Base-by-base conservation (phyloP, 2,888 invertebrate species). In the Apodemia hepburni region DNA sequence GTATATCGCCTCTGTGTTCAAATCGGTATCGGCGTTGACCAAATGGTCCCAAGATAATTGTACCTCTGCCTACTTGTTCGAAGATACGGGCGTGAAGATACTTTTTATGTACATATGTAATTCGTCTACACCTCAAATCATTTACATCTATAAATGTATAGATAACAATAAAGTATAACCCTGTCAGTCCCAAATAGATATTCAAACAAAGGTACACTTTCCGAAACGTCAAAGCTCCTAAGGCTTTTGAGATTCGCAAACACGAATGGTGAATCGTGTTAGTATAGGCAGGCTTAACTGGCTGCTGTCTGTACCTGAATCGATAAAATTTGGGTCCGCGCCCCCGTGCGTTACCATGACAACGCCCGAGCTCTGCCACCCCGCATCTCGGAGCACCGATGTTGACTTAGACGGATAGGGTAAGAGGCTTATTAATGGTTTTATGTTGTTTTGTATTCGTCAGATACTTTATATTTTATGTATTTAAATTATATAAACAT, bases 351-450 rank as follows among this genome's bases (percentile, higher is more conserved):
- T 91, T 71, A 79, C 78, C 79, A 87, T 78, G 82, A 76, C 80
- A 74, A 90, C 87, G 76, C 85, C 79, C 81, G 74, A 76, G 75
- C 73, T 71, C 78, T 76, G 73, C 75, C 75, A 68, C 69, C 70
- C 75, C 68, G 35, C 81, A 81, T 83, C 87, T 84, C 87, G 68
- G 78, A 81, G 83, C 88, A 87, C 82, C 86, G 85, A 86, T 90
- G 90, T 90, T 90, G 90, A 90, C 90, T 90, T 85, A 89, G 90
- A 91, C 87, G 90, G 85, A 90, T 90, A 87, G 90, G 86, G 90
- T 89, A 91, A 90, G 88, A 89, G 88, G 88, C 87, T 90, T 90
- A 91, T 87, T 90, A 91, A 90, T 90, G 90, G 88, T 87, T 87
- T 90, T 87, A 86, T 87, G 84, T 87, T 86, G 81, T 85, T 82